Percentiles rank a stretch among this genome's conserved stretches.
Evolutionary conservation across 2,797 vertebrate species (phyloP).

Genomic region (Coregonus sp.): DNA sequence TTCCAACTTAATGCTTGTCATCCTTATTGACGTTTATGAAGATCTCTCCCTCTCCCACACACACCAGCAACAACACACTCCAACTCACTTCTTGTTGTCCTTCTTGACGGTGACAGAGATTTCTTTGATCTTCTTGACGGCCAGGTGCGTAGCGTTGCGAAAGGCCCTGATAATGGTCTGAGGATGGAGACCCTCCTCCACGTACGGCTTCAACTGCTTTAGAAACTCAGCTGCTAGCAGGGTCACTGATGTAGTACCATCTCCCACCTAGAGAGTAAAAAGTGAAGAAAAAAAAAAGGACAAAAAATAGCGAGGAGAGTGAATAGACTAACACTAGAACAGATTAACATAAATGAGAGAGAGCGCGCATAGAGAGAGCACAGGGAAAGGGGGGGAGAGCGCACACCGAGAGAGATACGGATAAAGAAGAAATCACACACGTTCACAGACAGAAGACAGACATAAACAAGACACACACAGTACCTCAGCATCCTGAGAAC

Average conservation of each 20-base stretch:
- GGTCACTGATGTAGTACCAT: slow-evolving; percentile 96
- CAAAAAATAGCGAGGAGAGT: not conserved
- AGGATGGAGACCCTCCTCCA: slow-evolving; percentile 95
- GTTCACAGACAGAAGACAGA: not conserved
- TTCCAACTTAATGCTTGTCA: too few species aligned
- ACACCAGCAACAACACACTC: not conserved
- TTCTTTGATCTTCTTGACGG: slow-evolving; percentile 89
- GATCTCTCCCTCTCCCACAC: not conserved
- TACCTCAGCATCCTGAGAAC: slow-evolving; percentile 93
- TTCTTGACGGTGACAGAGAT: slow-evolving; percentile 91
- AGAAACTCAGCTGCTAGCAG: slow-evolving; percentile 94
- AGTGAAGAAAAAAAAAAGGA: too few species aligned
- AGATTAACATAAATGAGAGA: not conserved
- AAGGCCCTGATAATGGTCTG: slow-evolving; percentile 98
- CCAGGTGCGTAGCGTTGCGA: slow-evolving; percentile 88
- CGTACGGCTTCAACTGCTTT: slow-evolving; percentile 92
- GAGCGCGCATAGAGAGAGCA: not conserved
- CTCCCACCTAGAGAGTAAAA: slow-evolving; percentile 81
- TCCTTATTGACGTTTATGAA: too few species aligned
- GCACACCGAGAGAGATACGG: not conserved
- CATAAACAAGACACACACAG: slow-evolving; percentile 10
- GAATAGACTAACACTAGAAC: not conserved
- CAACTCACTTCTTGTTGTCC: slow-evolving; percentile 88
- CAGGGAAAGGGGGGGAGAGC: not conserved
- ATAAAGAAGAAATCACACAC: not conserved